Conservation (phyloP, 2,888 invertebrate genomes). For the Callosobruchus maculatus region DNA sequence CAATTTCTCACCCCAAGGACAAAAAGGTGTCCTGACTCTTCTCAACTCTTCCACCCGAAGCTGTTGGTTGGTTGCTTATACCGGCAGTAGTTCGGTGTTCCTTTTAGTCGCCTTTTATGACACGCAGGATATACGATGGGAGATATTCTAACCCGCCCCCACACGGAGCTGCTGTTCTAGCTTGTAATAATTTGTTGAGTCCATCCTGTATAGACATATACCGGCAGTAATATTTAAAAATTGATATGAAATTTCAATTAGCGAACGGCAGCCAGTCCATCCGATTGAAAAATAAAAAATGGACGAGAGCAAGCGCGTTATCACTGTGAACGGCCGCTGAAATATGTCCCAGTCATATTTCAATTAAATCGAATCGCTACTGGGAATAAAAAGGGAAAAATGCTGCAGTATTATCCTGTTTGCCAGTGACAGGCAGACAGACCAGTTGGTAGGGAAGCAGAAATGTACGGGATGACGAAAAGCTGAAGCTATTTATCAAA, state of each 20-base stretch:
- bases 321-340: conserved; percentile 23
- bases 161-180: too few relatives aligned
- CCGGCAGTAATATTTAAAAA: conserved; percentile 6
- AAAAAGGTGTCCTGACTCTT: too few relatives aligned
- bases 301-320: conserved; percentile 14
- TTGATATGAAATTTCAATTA: conserved; percentile 18
- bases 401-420: conserved; percentile 28
- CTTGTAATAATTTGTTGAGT: too few relatives aligned
- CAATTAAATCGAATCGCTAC: conserved; percentile 31
- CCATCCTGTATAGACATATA: neutral
- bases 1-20: too few relatives aligned
- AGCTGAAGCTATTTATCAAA: neutral
- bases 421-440: conserved; percentile 5
- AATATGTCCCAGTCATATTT: conserved; percentile 31
- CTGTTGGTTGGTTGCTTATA: too few relatives aligned
- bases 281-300: conserved; percentile 14
- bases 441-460: neutral
- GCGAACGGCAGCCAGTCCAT: conserved; percentile 1
- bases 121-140: too few relatives aligned
- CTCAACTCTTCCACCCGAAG: too few relatives aligned
- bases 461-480: neutral
- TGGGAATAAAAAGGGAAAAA: conserved; percentile 33
- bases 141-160: too few relatives aligned
- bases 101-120: too few relatives aligned
- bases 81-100: too few relatives aligned